A percentile compares a stretch with the other conserved stretches of the same genome.
These are phyloP conservation scores for Chunga burmeisteri DNA, from an alignment of 2,113 vertebrate genomes.

Conservation along the genomic window DNA sequence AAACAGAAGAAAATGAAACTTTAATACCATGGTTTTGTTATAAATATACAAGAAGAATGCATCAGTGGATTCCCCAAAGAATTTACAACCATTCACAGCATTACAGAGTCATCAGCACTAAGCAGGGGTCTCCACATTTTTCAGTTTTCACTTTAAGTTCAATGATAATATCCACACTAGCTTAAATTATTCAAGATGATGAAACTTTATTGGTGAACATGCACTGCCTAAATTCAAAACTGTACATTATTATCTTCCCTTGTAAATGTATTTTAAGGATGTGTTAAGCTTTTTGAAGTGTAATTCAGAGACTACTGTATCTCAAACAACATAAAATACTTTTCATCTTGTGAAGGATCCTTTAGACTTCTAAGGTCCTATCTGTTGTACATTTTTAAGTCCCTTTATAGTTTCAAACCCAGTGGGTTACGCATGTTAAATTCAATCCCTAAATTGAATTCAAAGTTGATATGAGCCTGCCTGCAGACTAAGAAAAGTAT, in stretches of 20 bases:
- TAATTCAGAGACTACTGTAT: conserved; percentile 62
- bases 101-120: conserved; percentile 52
- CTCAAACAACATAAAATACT: conserved; percentile 67
- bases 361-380: conserved; percentile 65
- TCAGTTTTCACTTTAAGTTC: conserved; percentile 61
- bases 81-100: conserved; percentile 35
- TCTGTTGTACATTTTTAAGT: conserved; percentile 69
- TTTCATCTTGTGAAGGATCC: conserved; percentile 63
- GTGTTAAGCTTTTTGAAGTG: conserved; percentile 55
- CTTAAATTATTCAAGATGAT: conserved; percentile 68
- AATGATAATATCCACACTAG: conserved; percentile 38
- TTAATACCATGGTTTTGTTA: conserved; percentile 47
- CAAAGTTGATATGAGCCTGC: conserved; percentile 39
- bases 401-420: conserved; percentile 65
- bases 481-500: conserved; percentile 30
- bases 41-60: conserved; percentile 52
- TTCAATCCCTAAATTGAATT: conserved; percentile 67
- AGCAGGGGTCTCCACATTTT: conserved; percentile 59
- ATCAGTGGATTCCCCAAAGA: conserved; percentile 48
- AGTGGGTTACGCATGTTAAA: conserved; percentile 60
- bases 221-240: conserved; percentile 61
- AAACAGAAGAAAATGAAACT: conserved; percentile 53
- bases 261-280: conserved; percentile 65
- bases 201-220: conserved; percentile 62
- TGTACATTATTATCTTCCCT: conserved; percentile 64